Evolutionary conservation across 2,113 vertebrate genomes (phyloP), one percentile per base, ranked within the genome.

Genomic region (Eonycteris spelaea): DNA sequence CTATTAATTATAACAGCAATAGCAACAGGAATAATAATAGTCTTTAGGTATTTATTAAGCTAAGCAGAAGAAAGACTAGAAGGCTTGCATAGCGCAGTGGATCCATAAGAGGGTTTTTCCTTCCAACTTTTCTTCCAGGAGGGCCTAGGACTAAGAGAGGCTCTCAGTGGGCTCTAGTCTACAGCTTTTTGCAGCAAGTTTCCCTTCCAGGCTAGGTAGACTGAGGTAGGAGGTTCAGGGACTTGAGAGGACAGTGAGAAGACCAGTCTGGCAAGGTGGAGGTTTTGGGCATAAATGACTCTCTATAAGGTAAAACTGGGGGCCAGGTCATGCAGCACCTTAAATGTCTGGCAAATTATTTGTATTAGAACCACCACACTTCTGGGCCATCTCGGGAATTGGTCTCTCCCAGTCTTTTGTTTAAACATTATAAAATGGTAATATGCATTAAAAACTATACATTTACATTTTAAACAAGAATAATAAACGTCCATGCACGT

Each of bases 1-100:
- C 71, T 96, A 73, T 80, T 92, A 95, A 94, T 96, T 86, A 95
- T 38, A 97, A 77, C 26, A 82, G 43, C 28, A 80, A 92, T 35
- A 97, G 57, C 80, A 79, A 68, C 61, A 77, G 59, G 30, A 73
- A 80, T 67, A 94, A 86, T 75, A 55, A 83, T n/a, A 92, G 61
- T 83, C 65, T 96, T 45, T 77, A 91, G 61, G 35, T 93, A 61
- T 95, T 97, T 93, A 89, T 68, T 91, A 74, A 85, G 75, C 71
- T 71, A 94, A 59, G 75, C 83, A 87, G 59, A 97, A 85, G 85
- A 95, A 92, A 92, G 91, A 95, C 38, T 43, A 80, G 74, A 89
- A 86, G 40, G 68, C 19, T 65, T 78, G 43, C 11, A 82, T 12
- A 86, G 68, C 30, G 18, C 30, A 87, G 30, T 93, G 77, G 53